Evolutionary conservation across 2,888 invertebrate genomes (phyloP), one percentile per base, ranked within the genome.

Genomic region (Zeuzera pyrina): DNA sequence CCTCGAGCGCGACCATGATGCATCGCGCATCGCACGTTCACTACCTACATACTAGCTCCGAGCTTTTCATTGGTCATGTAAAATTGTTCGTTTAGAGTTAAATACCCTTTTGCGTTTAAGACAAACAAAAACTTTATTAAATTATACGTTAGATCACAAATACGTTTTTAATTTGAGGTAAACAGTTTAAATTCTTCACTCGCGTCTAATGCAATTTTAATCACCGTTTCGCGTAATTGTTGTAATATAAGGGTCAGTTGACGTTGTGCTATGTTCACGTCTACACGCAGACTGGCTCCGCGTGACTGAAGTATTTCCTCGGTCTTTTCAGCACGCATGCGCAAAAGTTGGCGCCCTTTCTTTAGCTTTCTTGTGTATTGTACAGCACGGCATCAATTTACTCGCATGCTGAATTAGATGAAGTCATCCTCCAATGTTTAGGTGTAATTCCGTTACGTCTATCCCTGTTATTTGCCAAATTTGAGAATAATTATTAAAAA

Each of bases 271-370:
- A n/a, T n/a, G 49, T 41, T 45, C 42, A 53, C 50, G 68, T 52
- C 53, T 52, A 34, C 53, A 50, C 63, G 58, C 52, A 52, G 63
- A 78, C 81, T 77, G 70, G 60, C 41, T 46, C 53, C 57, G 50
- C 57, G 58, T 64, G 64, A 69, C 63, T 69, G 62, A 46, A 49
- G 47, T 48, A 53, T 49, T 58, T 52, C 47, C 45, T 45, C 43
- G 42, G 47, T 35, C 36, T 47, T 42, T 52, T 12, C 12, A 35
- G 22, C 33, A 44, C 76, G 73, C 77, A 73, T 74, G 77, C 77
- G 74, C 43, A 26, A 30, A 50, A 56, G 38, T 81, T 81, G 69
- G 74, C 81, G 81, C 81, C 77, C 69, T 83, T 83, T 81, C 76
- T 74, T 72, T 57, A 61, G 60, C 49, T 67, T 57, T 57, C 52